These are phyloP conservation scores for Pelvicachromis taeniatus DNA, from an alignment of 2,113 vertebrate genomes.

Conservation along the genomic window DNA sequence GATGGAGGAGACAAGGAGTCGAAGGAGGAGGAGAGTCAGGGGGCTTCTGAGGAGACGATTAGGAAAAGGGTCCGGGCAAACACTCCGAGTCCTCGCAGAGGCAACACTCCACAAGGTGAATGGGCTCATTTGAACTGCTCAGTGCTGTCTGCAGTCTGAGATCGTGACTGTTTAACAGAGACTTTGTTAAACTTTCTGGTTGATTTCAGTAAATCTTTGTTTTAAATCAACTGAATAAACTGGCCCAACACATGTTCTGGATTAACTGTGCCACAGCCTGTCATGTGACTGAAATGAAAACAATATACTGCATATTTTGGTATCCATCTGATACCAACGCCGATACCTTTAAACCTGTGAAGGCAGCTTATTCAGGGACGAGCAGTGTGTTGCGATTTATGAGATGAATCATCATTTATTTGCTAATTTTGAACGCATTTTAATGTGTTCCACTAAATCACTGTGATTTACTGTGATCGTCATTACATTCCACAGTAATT, in stretches of 20 bases:
- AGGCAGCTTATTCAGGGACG: not conserved
- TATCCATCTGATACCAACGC: not conserved
- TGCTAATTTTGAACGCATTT: not conserved
- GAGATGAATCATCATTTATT: not conserved
- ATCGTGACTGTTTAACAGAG: not conserved
- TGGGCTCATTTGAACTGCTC: not conserved
- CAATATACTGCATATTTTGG: not conserved
- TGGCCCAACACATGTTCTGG: not conserved
- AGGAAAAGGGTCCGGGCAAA: conserved; percentile 69
- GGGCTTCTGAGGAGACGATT: conserved; percentile 61
- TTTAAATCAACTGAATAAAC: not conserved
- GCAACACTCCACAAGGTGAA: conserved; percentile 74
- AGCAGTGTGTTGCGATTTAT: fast-evolving
- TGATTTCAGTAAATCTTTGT: not conserved
- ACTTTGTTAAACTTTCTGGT: not conserved
- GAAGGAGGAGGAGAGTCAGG: conserved; percentile 61
- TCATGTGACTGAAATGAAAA: not conserved
- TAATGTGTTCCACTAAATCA: not conserved
- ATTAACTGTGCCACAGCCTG: not conserved
- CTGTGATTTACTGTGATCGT: not conserved
- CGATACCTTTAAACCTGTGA: not conserved
- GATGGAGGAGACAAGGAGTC: conserved; percentile 62
- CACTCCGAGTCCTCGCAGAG: conserved; percentile 71
- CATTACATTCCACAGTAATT: not conserved
- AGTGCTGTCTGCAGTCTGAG: not conserved